A percentile compares a stretch with the other conserved stretches of the same genome.
These are phyloP conservation scores for Orchestes rusci DNA, from an alignment of 2,888 invertebrate species.

Conservation along the genomic window DNA sequence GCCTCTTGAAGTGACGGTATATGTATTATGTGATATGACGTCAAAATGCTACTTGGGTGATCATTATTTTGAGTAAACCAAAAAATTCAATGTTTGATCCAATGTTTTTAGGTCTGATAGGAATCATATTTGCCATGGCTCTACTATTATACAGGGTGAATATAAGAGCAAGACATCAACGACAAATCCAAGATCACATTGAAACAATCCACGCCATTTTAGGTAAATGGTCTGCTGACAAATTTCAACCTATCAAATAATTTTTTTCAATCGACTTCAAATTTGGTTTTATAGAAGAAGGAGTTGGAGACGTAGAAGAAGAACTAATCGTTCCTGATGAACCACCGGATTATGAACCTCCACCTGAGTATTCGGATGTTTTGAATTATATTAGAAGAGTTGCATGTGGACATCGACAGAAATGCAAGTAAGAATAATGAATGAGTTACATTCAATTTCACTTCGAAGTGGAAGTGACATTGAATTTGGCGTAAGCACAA, in stretches of 20 bases:
- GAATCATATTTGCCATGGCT: conserved; percentile 56
- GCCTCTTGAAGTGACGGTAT: too few relatives aligned
- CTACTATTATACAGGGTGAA: conserved; percentile 58
- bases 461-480: too few relatives aligned
- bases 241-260: not conserved
- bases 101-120: conserved; percentile 46
- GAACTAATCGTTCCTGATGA: conserved; percentile 52
- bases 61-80: too few relatives aligned
- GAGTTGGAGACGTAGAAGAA: conserved; percentile 37
- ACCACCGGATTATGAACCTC: conserved; percentile 62
- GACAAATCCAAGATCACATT: conserved; percentile 58
- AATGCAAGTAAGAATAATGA: conserved; percentile 8
- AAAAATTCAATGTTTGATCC: not conserved
- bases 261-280: not conserved
- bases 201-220: conserved; percentile 62
- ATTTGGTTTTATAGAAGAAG: conserved; percentile 29
- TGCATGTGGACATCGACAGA: conserved; percentile 8
- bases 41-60: too few relatives aligned
- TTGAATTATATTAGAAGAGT: conserved; percentile 24
- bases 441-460: too few relatives aligned
- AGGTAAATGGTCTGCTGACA: conserved; percentile 42
- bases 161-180: conserved; percentile 52
- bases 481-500: too few relatives aligned
- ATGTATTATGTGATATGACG: too few relatives aligned
- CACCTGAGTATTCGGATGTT: conserved; percentile 66